Percentiles rank a stretch among this genome's conserved stretches.
These are phyloP conservation scores for Sander lucioperca DNA, from an alignment of 2,113 vertebrate genomes.

Conservation along the genomic window DNA sequence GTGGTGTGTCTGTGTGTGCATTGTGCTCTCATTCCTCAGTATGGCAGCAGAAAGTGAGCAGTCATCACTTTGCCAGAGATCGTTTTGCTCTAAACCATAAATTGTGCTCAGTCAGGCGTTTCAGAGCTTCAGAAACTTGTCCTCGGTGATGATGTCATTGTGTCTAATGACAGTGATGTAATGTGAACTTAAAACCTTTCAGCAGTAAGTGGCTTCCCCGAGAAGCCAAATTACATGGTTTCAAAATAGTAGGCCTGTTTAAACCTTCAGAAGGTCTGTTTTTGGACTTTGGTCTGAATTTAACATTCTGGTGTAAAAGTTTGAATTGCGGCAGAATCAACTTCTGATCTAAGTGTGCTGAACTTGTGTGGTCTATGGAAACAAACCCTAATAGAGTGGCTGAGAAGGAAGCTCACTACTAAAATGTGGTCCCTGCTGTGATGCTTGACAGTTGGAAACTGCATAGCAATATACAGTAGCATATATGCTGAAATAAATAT, in stretches of 20 bases:
- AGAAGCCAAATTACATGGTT: conserved; percentile 73
- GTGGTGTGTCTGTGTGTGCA: conserved; percentile 24
- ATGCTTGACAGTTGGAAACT: conserved; percentile 52
- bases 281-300: conserved; percentile 49
- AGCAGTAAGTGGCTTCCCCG: conserved; percentile 33
- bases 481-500: conserved; percentile 7
- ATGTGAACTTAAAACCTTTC: conserved; percentile 62
- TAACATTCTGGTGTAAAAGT: conserved; percentile 43
- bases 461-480: conserved; percentile 4
- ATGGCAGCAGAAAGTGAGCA: conserved; percentile 56
- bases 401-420: conserved; percentile 6
- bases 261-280: conserved; percentile 29
- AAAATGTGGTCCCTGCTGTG: conserved; percentile 1
- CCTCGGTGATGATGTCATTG: conserved; percentile 71
- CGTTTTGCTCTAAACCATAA: conserved; percentile 61
- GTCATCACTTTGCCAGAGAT: conserved; percentile 60
- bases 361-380: conserved; percentile 68
- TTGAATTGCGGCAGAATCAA: conserved; percentile 37
- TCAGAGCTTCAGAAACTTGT: conserved; percentile 49
- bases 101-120: conserved; percentile 69
- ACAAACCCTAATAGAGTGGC: conserved; percentile 47
- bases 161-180: conserved; percentile 77
- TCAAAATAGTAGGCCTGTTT: conserved; percentile 48
- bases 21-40: conserved; percentile 18
- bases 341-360: conserved; percentile 35